Percentiles rank a stretch among this genome's conserved stretches.
Evolutionary conservation across 2,888 invertebrate species (phyloP).

Genomic region (Entomobrya multifasciata): DNA sequence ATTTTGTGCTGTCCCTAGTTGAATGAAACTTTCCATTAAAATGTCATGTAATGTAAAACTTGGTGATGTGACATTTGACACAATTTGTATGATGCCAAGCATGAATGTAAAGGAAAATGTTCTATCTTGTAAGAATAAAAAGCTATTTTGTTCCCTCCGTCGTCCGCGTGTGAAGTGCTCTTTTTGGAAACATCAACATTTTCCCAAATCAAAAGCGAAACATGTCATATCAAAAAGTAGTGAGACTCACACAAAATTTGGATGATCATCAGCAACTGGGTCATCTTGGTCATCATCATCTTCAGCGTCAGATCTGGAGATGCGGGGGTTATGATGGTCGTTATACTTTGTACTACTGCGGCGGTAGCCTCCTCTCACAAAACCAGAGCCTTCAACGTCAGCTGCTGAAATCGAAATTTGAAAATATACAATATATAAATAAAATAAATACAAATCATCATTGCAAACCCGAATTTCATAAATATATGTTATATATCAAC

Average conservation of each 20-base stretch:
- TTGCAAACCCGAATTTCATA: too few relatives aligned
- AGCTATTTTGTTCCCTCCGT: background rate
- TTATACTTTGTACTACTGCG: conserved; percentile 69
- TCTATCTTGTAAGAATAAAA: background rate
- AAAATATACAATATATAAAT: background rate
- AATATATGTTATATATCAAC: too few relatives aligned
- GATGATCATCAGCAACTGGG: conserved; percentile 68
- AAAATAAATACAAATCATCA: background rate
- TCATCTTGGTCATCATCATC: conserved; percentile 70
- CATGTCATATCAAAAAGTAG: background rate
- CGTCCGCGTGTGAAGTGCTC: background rate
- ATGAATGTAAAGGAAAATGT: background rate
- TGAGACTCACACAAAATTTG: conserved; percentile 69
- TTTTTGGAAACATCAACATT: background rate
- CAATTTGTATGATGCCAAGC: background rate
- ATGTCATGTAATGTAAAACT: conserved; percentile 51
- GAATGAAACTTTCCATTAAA: conserved; percentile 64
- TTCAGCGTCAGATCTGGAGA: conserved; percentile 70
- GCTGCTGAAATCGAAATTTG: background rate
- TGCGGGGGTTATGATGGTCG: conserved; percentile 30
- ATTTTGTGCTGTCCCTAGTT: too few relatives aligned
- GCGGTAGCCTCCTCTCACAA: conserved; percentile 68
- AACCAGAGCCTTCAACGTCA: conserved; percentile 58
- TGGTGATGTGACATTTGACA: conserved; percentile 52
- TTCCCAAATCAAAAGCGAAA: background rate